Evolutionary conservation across 2,888 invertebrate genomes (phyloP).

Genomic region (Eremobia ochroleuca): DNA sequence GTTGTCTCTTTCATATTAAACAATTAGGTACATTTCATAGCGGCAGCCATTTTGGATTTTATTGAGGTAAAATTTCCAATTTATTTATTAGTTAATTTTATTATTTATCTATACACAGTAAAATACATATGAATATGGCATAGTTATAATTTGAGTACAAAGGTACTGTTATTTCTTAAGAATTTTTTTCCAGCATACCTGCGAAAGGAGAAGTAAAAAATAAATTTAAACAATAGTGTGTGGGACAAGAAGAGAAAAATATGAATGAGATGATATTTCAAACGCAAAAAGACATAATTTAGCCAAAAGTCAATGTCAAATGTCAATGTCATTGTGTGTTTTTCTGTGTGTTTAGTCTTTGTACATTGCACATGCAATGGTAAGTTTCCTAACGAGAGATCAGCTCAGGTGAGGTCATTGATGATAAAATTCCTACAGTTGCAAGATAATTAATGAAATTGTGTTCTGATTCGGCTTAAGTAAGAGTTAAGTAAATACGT

Average conservation of each 20-base stretch:
- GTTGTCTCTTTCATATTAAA: not conserved
- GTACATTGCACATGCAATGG: not conserved
- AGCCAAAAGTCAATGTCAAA: not conserved
- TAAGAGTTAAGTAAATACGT: constrained; percentile 1
- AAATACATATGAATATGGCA: too few relatives aligned
- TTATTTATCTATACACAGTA: too few relatives aligned
- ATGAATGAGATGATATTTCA: not conserved
- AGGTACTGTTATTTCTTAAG: too few relatives aligned
- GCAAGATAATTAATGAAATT: not conserved
- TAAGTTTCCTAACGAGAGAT: not conserved
- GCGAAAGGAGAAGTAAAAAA: too few relatives aligned
- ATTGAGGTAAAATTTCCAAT: not conserved
- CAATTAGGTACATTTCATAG: not conserved
- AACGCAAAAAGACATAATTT: not conserved
- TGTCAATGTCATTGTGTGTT: not conserved
- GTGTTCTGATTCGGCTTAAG: not conserved
- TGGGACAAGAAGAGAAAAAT: too few relatives aligned
- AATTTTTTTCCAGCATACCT: too few relatives aligned
- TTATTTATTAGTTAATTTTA: too few relatives aligned
- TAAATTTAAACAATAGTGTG: too few relatives aligned
- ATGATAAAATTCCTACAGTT: not conserved
- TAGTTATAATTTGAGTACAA: too few relatives aligned
- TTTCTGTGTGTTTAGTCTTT: not conserved
- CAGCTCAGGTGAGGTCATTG: constrained; percentile 6
- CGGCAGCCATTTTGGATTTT: not conserved